phyloP scores from a whole-genome alignment of 2,888 invertebrate species.

The Dolichomitus sp. region DNA sequence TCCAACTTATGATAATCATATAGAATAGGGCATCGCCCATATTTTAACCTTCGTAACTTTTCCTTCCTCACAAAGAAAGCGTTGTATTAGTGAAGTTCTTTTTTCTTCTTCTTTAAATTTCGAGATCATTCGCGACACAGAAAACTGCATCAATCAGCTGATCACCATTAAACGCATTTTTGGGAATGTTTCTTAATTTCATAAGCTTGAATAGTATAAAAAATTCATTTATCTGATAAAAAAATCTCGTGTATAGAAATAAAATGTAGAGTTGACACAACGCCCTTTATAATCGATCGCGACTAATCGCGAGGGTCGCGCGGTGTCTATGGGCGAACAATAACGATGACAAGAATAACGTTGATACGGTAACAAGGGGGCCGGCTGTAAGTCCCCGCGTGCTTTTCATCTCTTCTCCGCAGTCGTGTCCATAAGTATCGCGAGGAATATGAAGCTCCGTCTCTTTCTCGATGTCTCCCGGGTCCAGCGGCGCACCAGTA shows the following conservation, averaged over 20 bases:
- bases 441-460: conserved; percentile 49
- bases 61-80: no score
- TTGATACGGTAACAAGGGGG: conserved; percentile 68
- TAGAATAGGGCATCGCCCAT: no score
- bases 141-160: no score
- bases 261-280: neutral
- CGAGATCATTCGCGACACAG: no score
- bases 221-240: neutral
- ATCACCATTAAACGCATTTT: no score
- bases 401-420: conserved; percentile 52
- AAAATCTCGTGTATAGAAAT: neutral
- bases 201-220: neutral
- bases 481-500: conserved; percentile 10
- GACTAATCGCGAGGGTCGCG: conserved; percentile 44
- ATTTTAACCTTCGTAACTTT: no score
- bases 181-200: neutral
- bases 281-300: conserved; percentile 10
- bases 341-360: conserved; percentile 66
- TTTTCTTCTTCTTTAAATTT: no score
- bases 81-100: no score
- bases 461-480: conserved; percentile 38
- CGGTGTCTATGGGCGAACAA: conserved; percentile 49
- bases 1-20: neutral
- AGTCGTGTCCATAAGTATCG: conserved; percentile 55
- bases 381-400: conserved; percentile 43